These are phyloP conservation scores for Amyelois transitella DNA, from an alignment of 1,140 invertebrate genomes.

Conservation along the genomic window DNA sequence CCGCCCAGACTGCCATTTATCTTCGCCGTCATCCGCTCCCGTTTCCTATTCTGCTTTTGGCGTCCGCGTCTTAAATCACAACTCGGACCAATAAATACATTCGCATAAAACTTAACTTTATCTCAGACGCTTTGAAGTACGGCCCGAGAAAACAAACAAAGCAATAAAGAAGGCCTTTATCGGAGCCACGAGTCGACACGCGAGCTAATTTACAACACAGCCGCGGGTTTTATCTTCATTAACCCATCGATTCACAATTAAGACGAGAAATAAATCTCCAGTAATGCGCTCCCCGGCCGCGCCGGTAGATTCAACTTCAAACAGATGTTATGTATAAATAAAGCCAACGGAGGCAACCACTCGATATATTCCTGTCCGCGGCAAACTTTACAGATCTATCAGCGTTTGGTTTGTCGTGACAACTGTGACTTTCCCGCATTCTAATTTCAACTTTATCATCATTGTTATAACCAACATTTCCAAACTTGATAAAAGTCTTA, in stretches of 20 bases:
- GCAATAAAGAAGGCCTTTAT: constrained; percentile 74
- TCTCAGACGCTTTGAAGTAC: constrained; percentile 71
- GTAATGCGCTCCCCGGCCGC: constrained; percentile 69
- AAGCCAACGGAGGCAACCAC: constrained; percentile 70
- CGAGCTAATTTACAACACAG: constrained; percentile 74
- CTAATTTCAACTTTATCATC: constrained; percentile 42
- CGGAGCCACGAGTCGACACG: constrained; percentile 71
- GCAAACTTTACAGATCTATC: constrained; percentile 73
- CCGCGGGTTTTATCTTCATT: constrained; percentile 74
- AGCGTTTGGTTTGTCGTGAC: constrained; percentile 42
- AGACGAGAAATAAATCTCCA: constrained; percentile 72
- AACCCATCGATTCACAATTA: constrained; percentile 75
- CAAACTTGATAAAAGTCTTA: not conserved
- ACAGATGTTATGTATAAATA: constrained; percentile 74
- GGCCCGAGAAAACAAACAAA: constrained; percentile 72
- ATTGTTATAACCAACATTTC: not conserved
- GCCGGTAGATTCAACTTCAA: constrained; percentile 71
- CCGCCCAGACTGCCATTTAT: constrained; percentile 25
- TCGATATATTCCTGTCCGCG: constrained; percentile 73
- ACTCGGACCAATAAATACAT: constrained; percentile 59
- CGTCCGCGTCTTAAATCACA: constrained; percentile 39
- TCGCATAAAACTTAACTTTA: constrained; percentile 71
- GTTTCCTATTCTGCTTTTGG: constrained; percentile 35
- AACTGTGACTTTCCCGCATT: constrained; percentile 27
- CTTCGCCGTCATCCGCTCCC: constrained; percentile 23